A percentile compares a stretch with the other conserved stretches of the same genome.
These are phyloP conservation scores for Luehdorfia chinensis DNA, from an alignment of 1,140 invertebrate genomes.

Conservation along the genomic window DNA sequence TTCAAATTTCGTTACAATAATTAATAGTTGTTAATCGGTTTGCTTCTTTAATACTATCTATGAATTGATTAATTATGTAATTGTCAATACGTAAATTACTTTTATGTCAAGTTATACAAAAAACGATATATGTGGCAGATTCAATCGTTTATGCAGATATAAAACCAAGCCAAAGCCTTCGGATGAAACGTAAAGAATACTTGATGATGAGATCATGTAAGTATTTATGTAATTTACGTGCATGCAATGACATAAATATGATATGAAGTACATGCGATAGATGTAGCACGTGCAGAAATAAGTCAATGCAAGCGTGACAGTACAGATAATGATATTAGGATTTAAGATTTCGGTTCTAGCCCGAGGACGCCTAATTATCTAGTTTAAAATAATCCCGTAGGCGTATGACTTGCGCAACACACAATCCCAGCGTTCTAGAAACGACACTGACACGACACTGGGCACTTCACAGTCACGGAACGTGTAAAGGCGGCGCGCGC, in stretches of 20 bases:
- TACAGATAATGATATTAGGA: constrained; percentile 35
- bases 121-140: too few species aligned
- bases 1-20: too few species aligned
- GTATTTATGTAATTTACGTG: constrained; percentile 12
- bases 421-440: constrained; percentile 68
- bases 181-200: neutral
- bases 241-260: constrained; percentile 6
- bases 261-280: constrained; percentile 9
- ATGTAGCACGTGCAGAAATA: constrained; percentile 19
- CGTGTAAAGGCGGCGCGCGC: constrained; percentile 67
- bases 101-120: too few species aligned
- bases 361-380: constrained; percentile 54
- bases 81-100: too few species aligned
- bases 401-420: constrained; percentile 69
- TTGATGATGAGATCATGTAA: constrained; percentile 8
- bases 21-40: too few species aligned
- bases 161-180: constrained; percentile 4
- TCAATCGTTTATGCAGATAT: neutral
- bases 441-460: constrained; percentile 70
- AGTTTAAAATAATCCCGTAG: constrained; percentile 72
- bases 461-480: constrained; percentile 60
- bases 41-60: too few species aligned
- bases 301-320: constrained; percentile 30
- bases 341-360: constrained; percentile 29
- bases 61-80: too few species aligned